phyloP scores from a whole-genome alignment of 2,113 vertebrate genomes.

The Reinhardtius hippoglossoides region DNA sequence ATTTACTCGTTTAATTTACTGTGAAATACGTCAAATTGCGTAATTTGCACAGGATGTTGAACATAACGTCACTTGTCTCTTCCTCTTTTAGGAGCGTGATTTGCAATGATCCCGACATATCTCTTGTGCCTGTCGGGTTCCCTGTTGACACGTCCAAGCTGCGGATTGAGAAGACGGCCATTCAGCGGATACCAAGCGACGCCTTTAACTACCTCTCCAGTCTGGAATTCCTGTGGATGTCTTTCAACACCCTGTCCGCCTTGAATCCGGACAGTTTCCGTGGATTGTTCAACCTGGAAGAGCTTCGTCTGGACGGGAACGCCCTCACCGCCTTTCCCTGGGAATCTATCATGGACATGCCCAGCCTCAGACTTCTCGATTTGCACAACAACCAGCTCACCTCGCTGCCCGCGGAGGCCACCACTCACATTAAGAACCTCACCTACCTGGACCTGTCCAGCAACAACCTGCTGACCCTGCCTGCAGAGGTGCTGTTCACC shows the following conservation, averaged over 20 bases:
- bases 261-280: constrained; percentile 87
- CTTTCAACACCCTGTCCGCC: constrained; percentile 90
- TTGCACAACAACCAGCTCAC: constrained; percentile 93
- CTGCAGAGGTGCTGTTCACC: constrained; percentile 86
- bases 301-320: constrained; percentile 94
- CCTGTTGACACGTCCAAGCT: constrained; percentile 91
- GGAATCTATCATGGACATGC: constrained; percentile 89
- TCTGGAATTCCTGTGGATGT: constrained; percentile 96
- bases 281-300: constrained; percentile 87
- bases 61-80: background rate
- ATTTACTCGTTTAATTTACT: background rate
- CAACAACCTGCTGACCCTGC: constrained; percentile 93
- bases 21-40: background rate
- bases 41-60: background rate
- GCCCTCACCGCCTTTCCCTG: constrained; percentile 91
- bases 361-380: constrained; percentile 91
- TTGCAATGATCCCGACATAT: constrained; percentile 94
- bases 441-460: constrained; percentile 96
- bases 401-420: constrained; percentile 86
- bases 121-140: constrained; percentile 89
- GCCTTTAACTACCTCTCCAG: constrained; percentile 88
- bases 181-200: constrained; percentile 89
- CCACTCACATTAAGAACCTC: constrained; percentile 87
- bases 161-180: constrained; percentile 93
- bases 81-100: constrained; percentile 87